Evolutionary conservation across 1,140 invertebrate species (phyloP).

Genomic region (Bombus turneri): DNA sequence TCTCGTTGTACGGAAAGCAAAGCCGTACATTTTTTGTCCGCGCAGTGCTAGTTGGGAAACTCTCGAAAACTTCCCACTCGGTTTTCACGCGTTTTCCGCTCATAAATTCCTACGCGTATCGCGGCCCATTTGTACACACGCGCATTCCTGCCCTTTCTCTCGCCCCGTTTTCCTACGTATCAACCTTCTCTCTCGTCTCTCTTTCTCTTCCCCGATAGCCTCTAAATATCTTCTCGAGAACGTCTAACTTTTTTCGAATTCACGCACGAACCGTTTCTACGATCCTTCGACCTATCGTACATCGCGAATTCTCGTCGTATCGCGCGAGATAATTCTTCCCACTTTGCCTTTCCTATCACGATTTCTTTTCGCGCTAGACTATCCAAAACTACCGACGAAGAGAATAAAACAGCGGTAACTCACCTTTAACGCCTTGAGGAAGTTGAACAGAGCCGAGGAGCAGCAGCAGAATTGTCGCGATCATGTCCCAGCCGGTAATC

Average conservation of each 20-base stretch:
- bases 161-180: not conserved
- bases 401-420: slow-evolving; percentile 8
- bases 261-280: slow-evolving; percentile 15
- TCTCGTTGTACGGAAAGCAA: not conserved
- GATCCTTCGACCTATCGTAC: no score
- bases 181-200: no score
- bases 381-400: not conserved
- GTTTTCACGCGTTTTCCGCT: slow-evolving; percentile 18
- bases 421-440: slow-evolving; percentile 42
- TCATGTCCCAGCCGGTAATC: slow-evolving; percentile 24
- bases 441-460: slow-evolving; percentile 21
- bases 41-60: not conserved
- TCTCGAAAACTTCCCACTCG: slow-evolving; percentile 17
- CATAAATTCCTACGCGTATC: slow-evolving; percentile 28
- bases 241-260: not conserved
- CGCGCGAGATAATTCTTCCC: not conserved
- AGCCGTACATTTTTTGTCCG: not conserved
- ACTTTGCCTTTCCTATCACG: not conserved
- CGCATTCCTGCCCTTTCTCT: not conserved
- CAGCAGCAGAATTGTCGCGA: slow-evolving; percentile 25
- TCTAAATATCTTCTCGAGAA: not conserved
- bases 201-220: not conserved
- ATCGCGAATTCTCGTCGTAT: not conserved
- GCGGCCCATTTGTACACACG: slow-evolving; percentile 12
- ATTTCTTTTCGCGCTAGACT: not conserved